Evolutionary conservation across 2,888 invertebrate species (phyloP).

Genomic region (Calameuta pallipes): DNA sequence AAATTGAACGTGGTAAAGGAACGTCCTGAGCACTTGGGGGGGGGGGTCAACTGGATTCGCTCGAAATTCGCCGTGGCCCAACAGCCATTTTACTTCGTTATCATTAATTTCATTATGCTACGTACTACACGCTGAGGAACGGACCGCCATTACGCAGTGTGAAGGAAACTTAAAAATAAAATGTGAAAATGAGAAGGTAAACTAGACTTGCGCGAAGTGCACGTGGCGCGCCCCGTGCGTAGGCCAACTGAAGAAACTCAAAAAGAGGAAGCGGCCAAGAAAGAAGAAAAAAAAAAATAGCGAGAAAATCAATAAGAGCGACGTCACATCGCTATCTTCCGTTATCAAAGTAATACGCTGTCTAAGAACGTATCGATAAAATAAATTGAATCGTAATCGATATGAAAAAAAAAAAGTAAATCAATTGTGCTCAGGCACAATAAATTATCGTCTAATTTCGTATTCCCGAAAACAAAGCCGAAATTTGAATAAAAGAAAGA

Average conservation of each 20-base stretch:
- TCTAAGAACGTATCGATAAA: background rate
- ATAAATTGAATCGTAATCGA: background rate
- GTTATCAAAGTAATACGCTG: background rate
- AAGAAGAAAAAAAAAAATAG: too few relatives aligned
- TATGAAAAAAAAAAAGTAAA: too few relatives aligned
- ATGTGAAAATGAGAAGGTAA: background rate
- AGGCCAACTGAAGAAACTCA: background rate
- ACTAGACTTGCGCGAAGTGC: background rate
- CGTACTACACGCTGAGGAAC: slow-evolving; percentile 23
- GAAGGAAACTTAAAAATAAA: background rate
- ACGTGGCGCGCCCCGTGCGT: background rate
- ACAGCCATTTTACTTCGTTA: slow-evolving; percentile 42
- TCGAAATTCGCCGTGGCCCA: slow-evolving; percentile 47
- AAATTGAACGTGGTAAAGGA: background rate
- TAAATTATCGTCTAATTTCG: too few relatives aligned
- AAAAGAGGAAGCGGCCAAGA: too few relatives aligned
- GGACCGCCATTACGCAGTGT: slow-evolving; percentile 11
- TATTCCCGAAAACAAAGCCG: slow-evolving; percentile 3
- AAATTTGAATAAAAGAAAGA: slow-evolving; percentile 11
- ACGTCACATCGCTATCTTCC: background rate
- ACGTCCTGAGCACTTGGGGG: background rate
- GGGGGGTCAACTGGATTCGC: slow-evolving; percentile 3
- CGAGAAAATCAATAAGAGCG: background rate
- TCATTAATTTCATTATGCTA: slow-evolving; percentile 23
- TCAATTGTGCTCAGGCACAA: too few relatives aligned